Conservation (phyloP, 2,797 vertebrate species). For the Sebastes nivosus region DNA sequence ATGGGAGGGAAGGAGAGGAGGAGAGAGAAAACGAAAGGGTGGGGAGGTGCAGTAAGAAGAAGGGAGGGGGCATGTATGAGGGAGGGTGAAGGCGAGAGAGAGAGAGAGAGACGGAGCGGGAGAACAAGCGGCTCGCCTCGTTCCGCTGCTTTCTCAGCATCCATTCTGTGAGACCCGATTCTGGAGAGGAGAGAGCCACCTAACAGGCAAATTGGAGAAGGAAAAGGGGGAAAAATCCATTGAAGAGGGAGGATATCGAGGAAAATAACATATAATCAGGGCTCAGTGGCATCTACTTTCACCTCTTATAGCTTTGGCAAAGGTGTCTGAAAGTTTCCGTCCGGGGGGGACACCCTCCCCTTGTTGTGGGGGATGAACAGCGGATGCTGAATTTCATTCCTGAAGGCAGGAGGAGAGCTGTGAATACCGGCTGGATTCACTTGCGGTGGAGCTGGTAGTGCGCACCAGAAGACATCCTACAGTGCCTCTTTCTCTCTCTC, state of each 20-base stretch:
- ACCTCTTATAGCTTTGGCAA: constrained; percentile 39
- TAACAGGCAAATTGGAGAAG: constrained; percentile 50
- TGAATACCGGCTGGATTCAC: constrained; percentile 65
- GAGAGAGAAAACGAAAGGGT: constrained; percentile 68
- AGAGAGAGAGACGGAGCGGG: constrained; percentile 40
- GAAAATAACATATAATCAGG: constrained; percentile 51
- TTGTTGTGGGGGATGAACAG: constrained; percentile 58
- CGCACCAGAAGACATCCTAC: constrained; percentile 53
- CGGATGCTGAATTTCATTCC: constrained; percentile 67
- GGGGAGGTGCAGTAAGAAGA: constrained; percentile 66
- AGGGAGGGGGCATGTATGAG: constrained; percentile 56
- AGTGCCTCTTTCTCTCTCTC: constrained; percentile 38
- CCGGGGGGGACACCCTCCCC: constrained; percentile 53
- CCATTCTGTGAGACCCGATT: constrained; percentile 67
- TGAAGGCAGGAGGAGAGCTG: constrained; percentile 58
- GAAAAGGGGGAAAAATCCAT: constrained; percentile 49
- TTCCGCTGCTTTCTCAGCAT: constrained; percentile 78
- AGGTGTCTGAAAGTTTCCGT: constrained; percentile 78
- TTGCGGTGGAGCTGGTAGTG: constrained; percentile 61
- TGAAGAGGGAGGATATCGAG: constrained; percentile 59
- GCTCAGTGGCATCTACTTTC: constrained; percentile 29
- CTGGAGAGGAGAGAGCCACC: constrained; percentile 59
- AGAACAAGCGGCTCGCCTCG: constrained; percentile 65
- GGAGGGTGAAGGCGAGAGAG: constrained; percentile 43
- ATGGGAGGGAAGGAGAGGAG: constrained; percentile 51